These are phyloP conservation scores for Silvanus unidentatus DNA, from an alignment of 2,888 invertebrate genomes.

Conservation along the genomic window DNA sequence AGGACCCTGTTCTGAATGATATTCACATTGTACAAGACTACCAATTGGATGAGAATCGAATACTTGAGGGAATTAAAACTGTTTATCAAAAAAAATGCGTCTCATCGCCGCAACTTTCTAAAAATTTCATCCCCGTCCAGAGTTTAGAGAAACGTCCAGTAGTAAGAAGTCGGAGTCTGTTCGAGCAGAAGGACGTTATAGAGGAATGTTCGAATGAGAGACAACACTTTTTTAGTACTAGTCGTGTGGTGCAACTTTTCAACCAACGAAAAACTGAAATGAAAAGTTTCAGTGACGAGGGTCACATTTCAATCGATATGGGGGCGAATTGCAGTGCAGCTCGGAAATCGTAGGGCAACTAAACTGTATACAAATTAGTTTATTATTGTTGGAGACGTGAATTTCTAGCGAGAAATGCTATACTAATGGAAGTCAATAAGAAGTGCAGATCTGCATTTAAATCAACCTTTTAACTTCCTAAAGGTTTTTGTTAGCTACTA, in stretches of 20 bases:
- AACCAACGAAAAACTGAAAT: conserved; percentile 9
- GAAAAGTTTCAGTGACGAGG: conserved; percentile 31
- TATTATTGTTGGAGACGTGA: too few relatives aligned
- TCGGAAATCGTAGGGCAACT: background rate
- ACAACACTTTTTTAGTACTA: conserved; percentile 19
- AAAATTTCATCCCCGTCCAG: conserved; percentile 35
- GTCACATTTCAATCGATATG: conserved; percentile 18
- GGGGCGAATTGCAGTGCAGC: background rate
- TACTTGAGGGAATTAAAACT: conserved; percentile 16
- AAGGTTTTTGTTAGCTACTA: too few relatives aligned
- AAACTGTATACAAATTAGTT: too few relatives aligned
- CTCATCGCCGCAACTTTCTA: conserved; percentile 39
- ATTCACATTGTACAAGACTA: conserved; percentile 22
- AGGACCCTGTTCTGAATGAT: conserved; percentile 37
- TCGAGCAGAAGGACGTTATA: conserved; percentile 11
- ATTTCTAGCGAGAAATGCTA: too few relatives aligned
- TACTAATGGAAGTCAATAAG: too few relatives aligned
- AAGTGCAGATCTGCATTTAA: too few relatives aligned
- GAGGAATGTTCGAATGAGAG: conserved; percentile 8
- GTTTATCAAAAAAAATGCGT: conserved; percentile 11
- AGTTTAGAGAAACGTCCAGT: conserved; percentile 19
- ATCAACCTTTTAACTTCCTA: too few relatives aligned
- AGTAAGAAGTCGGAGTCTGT: conserved; percentile 13
- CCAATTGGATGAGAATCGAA: conserved; percentile 16
- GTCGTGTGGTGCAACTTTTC: conserved; percentile 15